Conservation (phyloP, 2,797 vertebrate genomes). For the Macropus fuliginosus region DNA sequence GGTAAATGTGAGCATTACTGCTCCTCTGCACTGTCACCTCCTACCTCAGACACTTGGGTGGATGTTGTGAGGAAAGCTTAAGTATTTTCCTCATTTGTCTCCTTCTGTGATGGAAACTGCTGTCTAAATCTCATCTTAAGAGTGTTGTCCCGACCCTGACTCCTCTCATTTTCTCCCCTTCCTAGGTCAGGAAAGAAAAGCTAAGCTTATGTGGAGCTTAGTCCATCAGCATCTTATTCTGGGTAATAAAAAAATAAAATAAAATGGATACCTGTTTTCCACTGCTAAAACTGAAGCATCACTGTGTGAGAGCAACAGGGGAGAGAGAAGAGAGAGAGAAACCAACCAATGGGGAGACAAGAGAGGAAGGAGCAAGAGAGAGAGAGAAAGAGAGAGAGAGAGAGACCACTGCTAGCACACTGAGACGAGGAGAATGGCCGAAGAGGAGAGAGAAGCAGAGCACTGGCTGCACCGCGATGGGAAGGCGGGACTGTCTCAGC, state of each 20-base stretch:
- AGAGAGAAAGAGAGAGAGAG: constrained; percentile 82
- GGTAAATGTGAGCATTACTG: too few relatives aligned
- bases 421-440: constrained; percentile 88
- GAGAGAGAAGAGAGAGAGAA: constrained; percentile 88
- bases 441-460: constrained; percentile 86
- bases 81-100: too few relatives aligned
- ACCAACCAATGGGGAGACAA: constrained; percentile 92
- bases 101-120: background rate
- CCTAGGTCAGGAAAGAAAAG: constrained; percentile 94
- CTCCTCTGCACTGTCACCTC: too few relatives aligned
- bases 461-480: constrained; percentile 88
- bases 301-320: constrained; percentile 99
- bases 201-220: constrained; percentile 99
- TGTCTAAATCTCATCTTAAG: background rate
- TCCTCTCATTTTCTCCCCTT: background rate
- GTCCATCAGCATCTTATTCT: constrained; percentile 99
- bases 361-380: constrained; percentile 84
- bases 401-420: constrained; percentile 87
- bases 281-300: constrained; percentile 99
- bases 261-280: constrained; percentile 99
- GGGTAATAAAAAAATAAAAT: constrained; percentile 99
- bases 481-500: constrained; percentile 81
- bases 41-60: too few relatives aligned
- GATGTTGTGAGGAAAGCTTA: too few relatives aligned
- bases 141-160: background rate